Percentiles rank a stretch among this genome's conserved stretches.
These are phyloP conservation scores for Drosophila ironensis DNA, from an alignment of 1,140 invertebrate genomes.

Conservation along the genomic window DNA sequence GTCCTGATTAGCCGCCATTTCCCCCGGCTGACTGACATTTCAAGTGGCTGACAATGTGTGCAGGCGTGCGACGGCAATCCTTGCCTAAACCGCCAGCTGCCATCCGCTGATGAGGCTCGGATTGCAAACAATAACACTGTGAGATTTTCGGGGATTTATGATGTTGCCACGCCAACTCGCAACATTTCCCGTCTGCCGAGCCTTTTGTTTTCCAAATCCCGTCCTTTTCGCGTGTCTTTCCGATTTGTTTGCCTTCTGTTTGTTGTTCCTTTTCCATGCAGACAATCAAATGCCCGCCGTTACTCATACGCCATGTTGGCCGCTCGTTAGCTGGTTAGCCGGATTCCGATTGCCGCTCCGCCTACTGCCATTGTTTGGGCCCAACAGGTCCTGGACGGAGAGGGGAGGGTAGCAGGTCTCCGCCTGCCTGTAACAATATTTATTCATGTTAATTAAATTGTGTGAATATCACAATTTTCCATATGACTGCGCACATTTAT, in stretches of 20 bases:
- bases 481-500: slow-evolving; percentile 81
- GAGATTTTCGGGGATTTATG: slow-evolving; percentile 77
- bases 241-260: slow-evolving; percentile 71
- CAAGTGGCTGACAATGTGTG: slow-evolving; percentile 40
- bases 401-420: not conserved
- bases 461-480: slow-evolving; percentile 82
- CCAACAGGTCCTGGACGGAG: slow-evolving; percentile 17
- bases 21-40: slow-evolving; percentile 18
- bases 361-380: slow-evolving; percentile 29
- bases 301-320: slow-evolving; percentile 71
- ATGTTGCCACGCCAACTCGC: slow-evolving; percentile 32
- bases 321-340: slow-evolving; percentile 69
- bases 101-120: slow-evolving; percentile 65
- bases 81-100: slow-evolving; percentile 3
- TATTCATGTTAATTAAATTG: slow-evolving; percentile 82
- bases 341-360: slow-evolving; percentile 12
- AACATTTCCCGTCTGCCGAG: slow-evolving; percentile 18
- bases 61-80: slow-evolving; percentile 20
- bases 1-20: slow-evolving; percentile 60
- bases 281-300: slow-evolving; percentile 62
- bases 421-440: slow-evolving; percentile 75
- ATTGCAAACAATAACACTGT: slow-evolving; percentile 73
- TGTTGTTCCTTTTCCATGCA: slow-evolving; percentile 51
- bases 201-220: slow-evolving; percentile 53
- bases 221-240: slow-evolving; percentile 27